Evolutionary conservation across 2,113 vertebrate species (phyloP).

Genomic region (Myanophis thanlyinensis): DNA sequence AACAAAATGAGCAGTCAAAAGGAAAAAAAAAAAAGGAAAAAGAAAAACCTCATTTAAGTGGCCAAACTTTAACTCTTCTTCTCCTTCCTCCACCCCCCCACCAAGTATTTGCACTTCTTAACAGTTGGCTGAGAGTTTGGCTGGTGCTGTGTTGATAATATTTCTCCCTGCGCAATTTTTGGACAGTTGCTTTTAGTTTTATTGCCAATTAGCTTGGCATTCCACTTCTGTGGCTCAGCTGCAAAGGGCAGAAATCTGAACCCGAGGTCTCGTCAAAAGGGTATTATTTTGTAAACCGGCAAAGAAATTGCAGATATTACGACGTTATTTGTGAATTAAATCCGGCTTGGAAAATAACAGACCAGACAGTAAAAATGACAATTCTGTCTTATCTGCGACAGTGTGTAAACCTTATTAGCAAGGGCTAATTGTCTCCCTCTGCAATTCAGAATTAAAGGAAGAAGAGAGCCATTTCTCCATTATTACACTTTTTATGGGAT

Average conservation of each 20-base stretch:
- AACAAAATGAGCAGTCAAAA: neutral
- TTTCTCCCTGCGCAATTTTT: neutral
- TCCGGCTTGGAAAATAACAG: conserved; percentile 30
- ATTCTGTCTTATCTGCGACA: conserved; percentile 46
- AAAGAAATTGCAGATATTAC: conserved; percentile 23
- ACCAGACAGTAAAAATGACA: conserved; percentile 41
- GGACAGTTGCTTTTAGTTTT: conserved; percentile 29
- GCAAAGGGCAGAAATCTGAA: conserved; percentile 38
- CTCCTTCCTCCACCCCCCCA: neutral
- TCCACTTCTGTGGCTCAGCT: conserved; percentile 11
- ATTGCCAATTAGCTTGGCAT: conserved; percentile 40
- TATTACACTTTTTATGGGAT: neutral
- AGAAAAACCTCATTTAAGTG: neutral
- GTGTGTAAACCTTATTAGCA: conserved; percentile 35
- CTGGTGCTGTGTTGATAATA: neutral
- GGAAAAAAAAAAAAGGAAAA: rapidly evolving
- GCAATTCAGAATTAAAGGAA: conserved; percentile 12
- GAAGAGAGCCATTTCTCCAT: neutral
- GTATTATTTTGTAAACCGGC: conserved; percentile 40
- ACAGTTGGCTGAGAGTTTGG: conserved; percentile 27
- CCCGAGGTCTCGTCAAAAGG: conserved; percentile 48
- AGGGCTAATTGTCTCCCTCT: conserved; percentile 39
- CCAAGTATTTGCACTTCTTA: neutral
- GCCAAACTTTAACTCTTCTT: neutral
- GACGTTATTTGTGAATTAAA: conserved; percentile 57